Evolutionary conservation across 23 tunicate genomes (phyloP).

Genomic region (Phallusia fumigata): DNA sequence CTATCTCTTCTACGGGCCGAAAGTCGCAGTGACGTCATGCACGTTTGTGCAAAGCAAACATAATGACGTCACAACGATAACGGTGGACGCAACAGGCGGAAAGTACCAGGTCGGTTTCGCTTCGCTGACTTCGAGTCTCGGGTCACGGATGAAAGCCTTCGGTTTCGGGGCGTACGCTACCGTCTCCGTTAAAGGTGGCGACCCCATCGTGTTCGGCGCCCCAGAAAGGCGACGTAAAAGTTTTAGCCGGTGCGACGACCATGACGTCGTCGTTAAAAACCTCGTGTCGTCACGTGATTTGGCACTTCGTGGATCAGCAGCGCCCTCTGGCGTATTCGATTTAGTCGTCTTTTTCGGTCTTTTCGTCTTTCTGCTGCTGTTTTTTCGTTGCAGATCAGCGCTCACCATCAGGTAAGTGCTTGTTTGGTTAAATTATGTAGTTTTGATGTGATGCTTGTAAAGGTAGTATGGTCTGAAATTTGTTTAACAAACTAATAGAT

Average conservation of each 20-base stretch:
- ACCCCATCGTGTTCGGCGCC: not conserved
- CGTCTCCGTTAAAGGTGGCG: not conserved
- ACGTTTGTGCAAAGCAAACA: slow-evolving; percentile 8
- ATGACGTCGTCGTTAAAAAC: not conserved
- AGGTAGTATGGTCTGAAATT: too few relatives aligned
- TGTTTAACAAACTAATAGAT: too few relatives aligned
- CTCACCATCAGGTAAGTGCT: too few relatives aligned
- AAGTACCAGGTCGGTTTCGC: slow-evolving; percentile 30
- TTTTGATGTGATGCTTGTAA: too few relatives aligned
- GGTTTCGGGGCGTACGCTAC: slow-evolving; percentile 58
- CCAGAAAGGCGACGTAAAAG: not conserved
- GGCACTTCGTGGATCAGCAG: not conserved
- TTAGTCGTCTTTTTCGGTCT: too few relatives aligned
- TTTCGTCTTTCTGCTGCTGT: too few relatives aligned
- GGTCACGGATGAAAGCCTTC: slow-evolving; percentile 15
- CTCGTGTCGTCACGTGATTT: not conserved
- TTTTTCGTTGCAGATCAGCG: too few relatives aligned
- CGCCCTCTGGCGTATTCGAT: too few relatives aligned
- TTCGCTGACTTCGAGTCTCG: slow-evolving; percentile 20
- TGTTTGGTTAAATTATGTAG: too few relatives aligned
- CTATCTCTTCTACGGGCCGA: slow-evolving; percentile 51
- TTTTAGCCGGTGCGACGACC: not conserved
- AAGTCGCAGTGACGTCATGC: slow-evolving; percentile 19
- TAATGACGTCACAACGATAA: slow-evolving; percentile 8
- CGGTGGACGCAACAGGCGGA: slow-evolving; percentile 19